Percentiles rank a stretch among this genome's conserved stretches.
phyloP scores from a whole-genome alignment of 2,113 vertebrate genomes.

The Bubalus kerabau region DNA sequence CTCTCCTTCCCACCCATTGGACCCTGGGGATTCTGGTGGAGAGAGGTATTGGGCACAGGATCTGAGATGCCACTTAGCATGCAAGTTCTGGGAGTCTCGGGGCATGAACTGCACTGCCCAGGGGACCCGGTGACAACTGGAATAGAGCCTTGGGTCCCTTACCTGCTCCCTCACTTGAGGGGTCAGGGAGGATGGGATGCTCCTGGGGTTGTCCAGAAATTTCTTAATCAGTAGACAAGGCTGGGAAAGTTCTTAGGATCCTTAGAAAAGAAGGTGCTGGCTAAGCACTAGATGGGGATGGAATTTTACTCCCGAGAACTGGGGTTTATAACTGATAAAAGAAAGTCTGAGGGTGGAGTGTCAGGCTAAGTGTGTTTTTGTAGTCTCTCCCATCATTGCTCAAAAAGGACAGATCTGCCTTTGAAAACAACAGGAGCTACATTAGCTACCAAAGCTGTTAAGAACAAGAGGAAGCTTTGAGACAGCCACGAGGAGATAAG shows the following conservation, averaged over 20 bases:
- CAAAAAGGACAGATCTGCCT: neutral
- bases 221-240: neutral
- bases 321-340: rapidly evolving
- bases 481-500: neutral
- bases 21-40: neutral
- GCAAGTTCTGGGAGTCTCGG: rapidly evolving
- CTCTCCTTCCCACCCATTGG: neutral
- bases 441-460: neutral
- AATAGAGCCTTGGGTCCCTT: rapidly evolving
- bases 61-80: neutral
- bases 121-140: rapidly evolving
- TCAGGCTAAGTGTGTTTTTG: neutral
- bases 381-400: neutral
- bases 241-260: no score
- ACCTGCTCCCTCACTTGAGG: no score
- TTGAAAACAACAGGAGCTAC: neutral
- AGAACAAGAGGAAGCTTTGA: neutral
- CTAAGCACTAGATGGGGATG: neutral
- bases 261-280: neutral
- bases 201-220: neutral
- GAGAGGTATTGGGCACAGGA: neutral
- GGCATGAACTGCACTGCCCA: neutral
- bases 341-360: neutral
- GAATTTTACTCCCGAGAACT: neutral
- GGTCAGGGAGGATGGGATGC: no score